phyloP scores from a whole-genome alignment of 2,888 invertebrate species.

The Epistrophe eligans region DNA sequence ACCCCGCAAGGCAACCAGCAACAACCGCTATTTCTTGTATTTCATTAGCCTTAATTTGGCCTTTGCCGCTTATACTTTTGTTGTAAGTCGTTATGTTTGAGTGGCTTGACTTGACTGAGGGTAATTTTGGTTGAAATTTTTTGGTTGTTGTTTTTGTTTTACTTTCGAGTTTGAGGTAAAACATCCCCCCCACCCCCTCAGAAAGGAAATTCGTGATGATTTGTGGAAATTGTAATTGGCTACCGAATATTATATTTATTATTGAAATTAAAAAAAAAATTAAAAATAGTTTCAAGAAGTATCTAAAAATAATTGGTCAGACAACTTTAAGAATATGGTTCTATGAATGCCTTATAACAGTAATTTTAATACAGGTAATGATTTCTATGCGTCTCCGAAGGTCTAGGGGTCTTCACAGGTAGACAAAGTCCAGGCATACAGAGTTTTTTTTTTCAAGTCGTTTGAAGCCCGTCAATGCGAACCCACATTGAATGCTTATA shows the following conservation, averaged over 20 bases:
- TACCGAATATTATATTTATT: neutral
- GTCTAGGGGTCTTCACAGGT: no score
- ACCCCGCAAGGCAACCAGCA: constrained; percentile 34
- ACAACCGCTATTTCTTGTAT: constrained; percentile 74
- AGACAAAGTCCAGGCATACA: no score
- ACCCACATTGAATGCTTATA: no score
- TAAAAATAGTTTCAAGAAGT: constrained; percentile 24
- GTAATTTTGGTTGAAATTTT: constrained; percentile 51
- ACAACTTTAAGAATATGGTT: no score
- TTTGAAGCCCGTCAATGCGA: no score
- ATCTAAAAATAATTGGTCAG: no score
- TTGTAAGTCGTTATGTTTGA: constrained; percentile 65
- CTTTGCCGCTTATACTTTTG: constrained; percentile 43
- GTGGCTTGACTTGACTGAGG: constrained; percentile 25
- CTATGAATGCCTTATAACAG: no score
- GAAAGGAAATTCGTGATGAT: constrained; percentile 44
- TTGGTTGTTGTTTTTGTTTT: constrained; percentile 46
- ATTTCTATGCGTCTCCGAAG: no score
- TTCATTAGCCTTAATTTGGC: constrained; percentile 75
- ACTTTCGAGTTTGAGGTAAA: constrained; percentile 44
- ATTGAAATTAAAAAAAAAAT: neutral
- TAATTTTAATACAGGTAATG: no score
- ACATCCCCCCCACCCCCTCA: no score
- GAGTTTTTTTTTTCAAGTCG: no score
- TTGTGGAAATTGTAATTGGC: constrained; percentile 70